Conservation (phyloP, 2,888 invertebrate species). For the Orgyia antiqua region DNA sequence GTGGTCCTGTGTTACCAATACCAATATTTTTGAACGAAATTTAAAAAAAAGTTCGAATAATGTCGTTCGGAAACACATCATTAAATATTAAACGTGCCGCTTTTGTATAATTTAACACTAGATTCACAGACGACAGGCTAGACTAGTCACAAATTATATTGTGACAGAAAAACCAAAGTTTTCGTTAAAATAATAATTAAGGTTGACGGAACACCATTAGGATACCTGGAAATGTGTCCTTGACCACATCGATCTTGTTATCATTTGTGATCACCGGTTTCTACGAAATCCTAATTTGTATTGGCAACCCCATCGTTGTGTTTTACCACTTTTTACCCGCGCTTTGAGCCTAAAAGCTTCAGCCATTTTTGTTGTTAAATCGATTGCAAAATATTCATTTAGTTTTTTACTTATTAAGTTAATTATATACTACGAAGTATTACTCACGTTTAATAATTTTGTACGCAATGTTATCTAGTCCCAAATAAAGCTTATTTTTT, state of each 20-base stretch:
- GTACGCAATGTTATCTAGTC: too few species aligned
- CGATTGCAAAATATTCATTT: too few species aligned
- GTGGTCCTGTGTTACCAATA: conserved; percentile 18
- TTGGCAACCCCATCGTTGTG: conserved; percentile 29
- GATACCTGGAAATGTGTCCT: conserved; percentile 42
- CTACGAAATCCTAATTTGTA: conserved; percentile 36
- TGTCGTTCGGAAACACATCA: conserved; percentile 29
- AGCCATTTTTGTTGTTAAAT: too few species aligned
- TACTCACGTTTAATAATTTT: too few species aligned
- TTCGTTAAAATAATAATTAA: conserved; percentile 15
- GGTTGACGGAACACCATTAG: conserved; percentile 42
- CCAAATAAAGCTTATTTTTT: too few species aligned
- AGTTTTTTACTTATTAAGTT: too few species aligned
- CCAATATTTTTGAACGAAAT: conserved; percentile 25
- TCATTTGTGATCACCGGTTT: conserved; percentile 30
- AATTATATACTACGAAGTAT: too few species aligned
- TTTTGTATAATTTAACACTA: conserved; percentile 44
- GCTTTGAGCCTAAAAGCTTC: too few species aligned
- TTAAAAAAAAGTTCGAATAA: conserved; percentile 17
- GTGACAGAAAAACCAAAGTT: conserved; percentile 13
- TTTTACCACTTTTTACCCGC: too few species aligned
- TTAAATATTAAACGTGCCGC: conserved; percentile 39
- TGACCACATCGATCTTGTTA: conserved; percentile 22
- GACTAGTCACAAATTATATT: conserved; percentile 27
- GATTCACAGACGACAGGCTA: conserved; percentile 48